Evolutionary conservation across 2,113 vertebrate genomes (phyloP).

Genomic region (Todiramphus chloris): DNA sequence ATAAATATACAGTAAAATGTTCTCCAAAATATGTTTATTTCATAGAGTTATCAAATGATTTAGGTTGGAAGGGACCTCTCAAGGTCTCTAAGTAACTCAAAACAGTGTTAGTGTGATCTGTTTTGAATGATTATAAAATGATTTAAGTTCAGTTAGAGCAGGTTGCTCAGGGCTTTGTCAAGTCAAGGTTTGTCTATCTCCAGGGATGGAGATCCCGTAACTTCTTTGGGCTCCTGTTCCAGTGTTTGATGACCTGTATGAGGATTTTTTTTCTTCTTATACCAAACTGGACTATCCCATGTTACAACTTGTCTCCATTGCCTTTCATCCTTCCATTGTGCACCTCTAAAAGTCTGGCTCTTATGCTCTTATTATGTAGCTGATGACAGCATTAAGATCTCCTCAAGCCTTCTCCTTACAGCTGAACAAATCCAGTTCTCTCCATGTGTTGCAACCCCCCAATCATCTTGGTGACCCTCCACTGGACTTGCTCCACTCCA

Average conservation of each 20-base stretch:
- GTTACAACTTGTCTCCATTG: neutral
- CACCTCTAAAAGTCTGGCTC: neutral
- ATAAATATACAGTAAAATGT: neutral
- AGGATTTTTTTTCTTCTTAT: neutral
- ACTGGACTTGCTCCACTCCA: neutral
- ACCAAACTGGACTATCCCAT: neutral
- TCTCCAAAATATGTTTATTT: neutral
- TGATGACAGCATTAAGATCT: neutral
- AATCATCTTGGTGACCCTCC: neutral
- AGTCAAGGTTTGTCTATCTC: neutral
- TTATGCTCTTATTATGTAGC: neutral
- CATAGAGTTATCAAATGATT: neutral
- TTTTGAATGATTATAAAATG: no score
- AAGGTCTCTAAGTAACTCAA: neutral
- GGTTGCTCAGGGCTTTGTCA: neutral
- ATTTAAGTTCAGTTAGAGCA: neutral
- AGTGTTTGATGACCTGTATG: neutral
- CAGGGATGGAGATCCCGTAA: neutral
- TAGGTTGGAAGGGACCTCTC: neutral
- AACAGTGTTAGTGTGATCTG: neutral
- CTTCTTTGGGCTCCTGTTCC: neutral
- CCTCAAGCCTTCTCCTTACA: neutral
- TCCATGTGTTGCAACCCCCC: neutral
- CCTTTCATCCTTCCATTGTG: neutral
- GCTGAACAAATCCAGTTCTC: neutral